These are phyloP conservation scores for Rostratula benghalensis DNA, from an alignment of 2,113 vertebrate species.

Conservation along the genomic window DNA sequence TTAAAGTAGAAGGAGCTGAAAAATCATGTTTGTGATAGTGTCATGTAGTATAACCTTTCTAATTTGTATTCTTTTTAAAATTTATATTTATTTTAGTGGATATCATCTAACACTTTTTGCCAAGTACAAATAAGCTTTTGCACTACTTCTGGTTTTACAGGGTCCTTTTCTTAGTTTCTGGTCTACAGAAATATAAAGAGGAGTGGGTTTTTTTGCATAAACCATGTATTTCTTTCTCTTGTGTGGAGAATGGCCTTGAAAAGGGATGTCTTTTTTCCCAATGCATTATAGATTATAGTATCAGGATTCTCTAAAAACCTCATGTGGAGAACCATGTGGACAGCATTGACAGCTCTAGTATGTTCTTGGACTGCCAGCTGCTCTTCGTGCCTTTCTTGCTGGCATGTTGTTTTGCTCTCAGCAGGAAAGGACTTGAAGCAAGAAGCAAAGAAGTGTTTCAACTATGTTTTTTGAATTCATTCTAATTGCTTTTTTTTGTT, in stretches of 20 bases:
- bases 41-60: not conserved
- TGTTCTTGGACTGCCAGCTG: slow-evolving; percentile 53
- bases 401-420: slow-evolving; percentile 49
- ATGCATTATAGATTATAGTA: slow-evolving; percentile 4
- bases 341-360: not conserved
- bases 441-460: slow-evolving; percentile 42
- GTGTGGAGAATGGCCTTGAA: not conserved
- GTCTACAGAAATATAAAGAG: not conserved
- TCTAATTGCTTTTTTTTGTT: slow-evolving; percentile 1
- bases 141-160: not conserved
- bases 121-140: not conserved
- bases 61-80: not conserved
- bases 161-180: not conserved
- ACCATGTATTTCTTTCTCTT: not conserved
- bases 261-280: not conserved
- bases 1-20: not conserved
- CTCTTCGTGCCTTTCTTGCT: slow-evolving; percentile 21
- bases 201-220: not conserved
- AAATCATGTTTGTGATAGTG: not conserved
- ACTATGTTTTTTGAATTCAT: not conserved
- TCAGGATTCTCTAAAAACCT: slow-evolving; percentile 21
- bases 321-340: slow-evolving; percentile 32
- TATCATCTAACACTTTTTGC: not conserved
- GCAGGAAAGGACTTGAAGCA: slow-evolving; percentile 25
- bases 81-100: not conserved